A percentile compares a stretch with the other conserved stretches of the same genome.
These are phyloP conservation scores for Melanotaenia duboulayi DNA, from an alignment of 2,113 vertebrate genomes.

Conservation along the genomic window DNA sequence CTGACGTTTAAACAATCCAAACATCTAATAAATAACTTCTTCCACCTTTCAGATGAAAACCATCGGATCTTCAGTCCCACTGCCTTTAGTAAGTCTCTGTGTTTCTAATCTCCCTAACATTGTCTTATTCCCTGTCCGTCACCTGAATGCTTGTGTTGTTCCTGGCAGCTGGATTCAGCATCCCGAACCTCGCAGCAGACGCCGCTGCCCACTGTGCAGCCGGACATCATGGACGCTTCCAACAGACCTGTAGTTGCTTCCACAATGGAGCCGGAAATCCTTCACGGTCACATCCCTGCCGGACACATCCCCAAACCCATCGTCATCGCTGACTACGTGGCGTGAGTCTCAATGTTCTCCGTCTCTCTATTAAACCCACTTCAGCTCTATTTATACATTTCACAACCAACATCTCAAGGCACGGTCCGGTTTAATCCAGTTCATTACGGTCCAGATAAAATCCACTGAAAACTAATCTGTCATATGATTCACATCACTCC, in stretches of 20 bases:
- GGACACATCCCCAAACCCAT: constrained; percentile 96
- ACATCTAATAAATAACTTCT: not conserved
- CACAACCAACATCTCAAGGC: no score
- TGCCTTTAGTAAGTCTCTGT: constrained; percentile 65
- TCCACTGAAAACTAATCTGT: no score
- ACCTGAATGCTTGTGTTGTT: not conserved
- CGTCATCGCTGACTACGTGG: constrained; percentile 93
- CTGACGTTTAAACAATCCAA: not conserved
- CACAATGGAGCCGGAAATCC: constrained; percentile 84
- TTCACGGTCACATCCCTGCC: constrained; percentile 90
- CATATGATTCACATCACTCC: no score
- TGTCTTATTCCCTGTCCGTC: not conserved
- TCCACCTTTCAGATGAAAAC: constrained; percentile 82
- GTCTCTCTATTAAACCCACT: no score
- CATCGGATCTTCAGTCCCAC: constrained; percentile 73
- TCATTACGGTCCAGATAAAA: no score
- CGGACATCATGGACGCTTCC: constrained; percentile 56
- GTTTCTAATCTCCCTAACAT: no score
- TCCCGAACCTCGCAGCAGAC: constrained; percentile 68
- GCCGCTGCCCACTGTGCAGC: constrained; percentile 63
- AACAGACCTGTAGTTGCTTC: constrained; percentile 20
- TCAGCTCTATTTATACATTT: no score
- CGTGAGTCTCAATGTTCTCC: constrained; percentile 91
- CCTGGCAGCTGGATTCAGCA: constrained; percentile 62
- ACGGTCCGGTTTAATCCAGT: no score